These are phyloP conservation scores for Zaprionus taronus DNA, from an alignment of 1,140 invertebrate species.

Conservation along the genomic window DNA sequence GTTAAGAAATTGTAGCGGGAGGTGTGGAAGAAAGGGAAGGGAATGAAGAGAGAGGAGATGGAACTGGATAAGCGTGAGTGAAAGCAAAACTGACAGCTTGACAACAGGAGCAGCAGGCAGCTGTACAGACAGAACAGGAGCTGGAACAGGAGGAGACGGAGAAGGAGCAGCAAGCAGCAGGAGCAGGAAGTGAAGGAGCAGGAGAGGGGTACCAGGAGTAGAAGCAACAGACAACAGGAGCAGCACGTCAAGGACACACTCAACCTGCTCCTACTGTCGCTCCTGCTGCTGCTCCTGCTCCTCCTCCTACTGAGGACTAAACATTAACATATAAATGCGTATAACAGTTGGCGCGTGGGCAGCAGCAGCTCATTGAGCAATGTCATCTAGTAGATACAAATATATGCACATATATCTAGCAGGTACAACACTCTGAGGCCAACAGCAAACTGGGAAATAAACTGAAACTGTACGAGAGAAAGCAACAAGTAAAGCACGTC, in stretches of 20 bases:
- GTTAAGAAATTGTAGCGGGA: neutral
- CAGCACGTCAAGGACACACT: conserved; percentile 39
- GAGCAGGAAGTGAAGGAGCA: too few species aligned
- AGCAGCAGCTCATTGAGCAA: conserved; percentile 31
- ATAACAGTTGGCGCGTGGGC: conserved; percentile 56
- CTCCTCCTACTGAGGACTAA: neutral
- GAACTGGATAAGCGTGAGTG: neutral
- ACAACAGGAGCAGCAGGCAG: conserved; percentile 11
- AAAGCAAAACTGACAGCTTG: conserved; percentile 32
- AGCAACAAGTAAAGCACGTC: conserved; percentile 70
- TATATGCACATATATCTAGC: conserved; percentile 27
- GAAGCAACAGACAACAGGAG: too few species aligned
- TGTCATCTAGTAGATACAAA: conserved; percentile 47
- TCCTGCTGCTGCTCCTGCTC: neutral
- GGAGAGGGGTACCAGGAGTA: too few species aligned
- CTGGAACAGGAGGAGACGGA: too few species aligned
- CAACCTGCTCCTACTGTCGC: neutral
- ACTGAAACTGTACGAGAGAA: conserved; percentile 48
- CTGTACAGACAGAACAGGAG: neutral
- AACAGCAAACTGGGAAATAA: conserved; percentile 36
- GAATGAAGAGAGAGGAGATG: neutral
- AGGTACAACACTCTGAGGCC: conserved; percentile 49
- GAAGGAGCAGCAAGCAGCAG: neutral
- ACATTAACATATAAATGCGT: conserved; percentile 78
- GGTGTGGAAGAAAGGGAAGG: too few species aligned